Base-by-base conservation (phyloP, 2,888 invertebrate genomes). In the Apamea anceps region DNA sequence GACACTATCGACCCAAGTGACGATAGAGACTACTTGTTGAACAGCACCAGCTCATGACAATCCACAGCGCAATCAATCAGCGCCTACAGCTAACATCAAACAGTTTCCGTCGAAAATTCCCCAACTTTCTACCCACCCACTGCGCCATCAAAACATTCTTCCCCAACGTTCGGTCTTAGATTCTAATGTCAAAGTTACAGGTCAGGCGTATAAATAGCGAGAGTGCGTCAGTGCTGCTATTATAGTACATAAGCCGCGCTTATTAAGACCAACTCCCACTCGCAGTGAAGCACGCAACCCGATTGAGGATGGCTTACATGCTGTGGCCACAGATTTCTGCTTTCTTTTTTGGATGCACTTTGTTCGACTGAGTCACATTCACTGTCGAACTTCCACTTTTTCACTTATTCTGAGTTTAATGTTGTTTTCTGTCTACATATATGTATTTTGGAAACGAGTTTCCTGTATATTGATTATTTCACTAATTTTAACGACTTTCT, bases 221-320 rank as follows among this genome's bases (percentile, higher is more conserved):
- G 91, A 92, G 89, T 89, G 85, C 85, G 89, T 91, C 89, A 91
- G 91, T 91, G 88, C 88, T 89, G 92, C 91, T 94, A 92, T 93
- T 94, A 94, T 93, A 93, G 89, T 94, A 93, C 92, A 93, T 94
- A 95, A 95, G 94, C 84, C 86, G 93, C 91, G 95, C 95, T 96
- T 96, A 96, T 96, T 96, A 96, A 96, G 96, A 95, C 92, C 91
- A 94, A 94, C 96, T 96, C 96, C 95, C 95, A 95, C 96, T 95
- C 94, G 93, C 88, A 90, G 90, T 87, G 90, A 91, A 90, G 94
- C 96, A 96, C 96, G 96, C 96, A 96, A 95, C 91, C 76, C 71
- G 78, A 57, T 93, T 90, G 91, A 81, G 79, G 82, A 60, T 4
- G 93, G 91, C 68, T 93, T 91, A 95, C 94, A 96, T 95, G 95